Evolutionary conservation across 2,797 vertebrate genomes (phyloP).

Genomic region (Typhlichthys subterraneus): DNA sequence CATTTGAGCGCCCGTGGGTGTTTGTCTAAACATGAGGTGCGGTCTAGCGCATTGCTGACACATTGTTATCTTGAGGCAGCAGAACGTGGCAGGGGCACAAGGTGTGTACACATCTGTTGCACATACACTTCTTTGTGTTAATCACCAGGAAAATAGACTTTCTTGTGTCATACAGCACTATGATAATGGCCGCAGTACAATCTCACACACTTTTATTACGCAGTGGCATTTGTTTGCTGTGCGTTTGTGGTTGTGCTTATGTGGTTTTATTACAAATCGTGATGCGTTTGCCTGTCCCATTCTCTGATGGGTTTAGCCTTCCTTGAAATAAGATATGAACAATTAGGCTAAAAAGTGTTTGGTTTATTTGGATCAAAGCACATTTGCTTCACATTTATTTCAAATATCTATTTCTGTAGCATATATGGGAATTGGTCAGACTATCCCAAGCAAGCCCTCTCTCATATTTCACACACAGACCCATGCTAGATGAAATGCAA

Average conservation of each 20-base stretch:
- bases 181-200: conserved; percentile 14
- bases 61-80: too few species aligned
- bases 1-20: too few species aligned
- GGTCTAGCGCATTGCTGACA: too few species aligned
- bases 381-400: conserved; percentile 41
- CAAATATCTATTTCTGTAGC: conserved; percentile 33
- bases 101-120: too few species aligned
- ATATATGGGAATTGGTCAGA: conserved; percentile 20
- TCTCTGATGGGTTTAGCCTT: too few species aligned
- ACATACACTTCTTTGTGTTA: conserved; percentile 6
- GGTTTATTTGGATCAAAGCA: conserved; percentile 30
- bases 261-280: too few species aligned
- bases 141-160: conserved; percentile 30
- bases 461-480: neutral
- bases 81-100: too few species aligned
- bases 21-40: too few species aligned
- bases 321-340: neutral
- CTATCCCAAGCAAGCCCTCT: neutral
- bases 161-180: conserved; percentile 13
- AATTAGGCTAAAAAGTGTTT: conserved; percentile 5
- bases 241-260: too few species aligned
- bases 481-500: conserved; percentile 10
- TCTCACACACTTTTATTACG: neutral
- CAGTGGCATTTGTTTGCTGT: too few species aligned
- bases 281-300: too few species aligned